Conservation (phyloP, 2,888 invertebrate genomes). For the Catocala sponsa region DNA sequence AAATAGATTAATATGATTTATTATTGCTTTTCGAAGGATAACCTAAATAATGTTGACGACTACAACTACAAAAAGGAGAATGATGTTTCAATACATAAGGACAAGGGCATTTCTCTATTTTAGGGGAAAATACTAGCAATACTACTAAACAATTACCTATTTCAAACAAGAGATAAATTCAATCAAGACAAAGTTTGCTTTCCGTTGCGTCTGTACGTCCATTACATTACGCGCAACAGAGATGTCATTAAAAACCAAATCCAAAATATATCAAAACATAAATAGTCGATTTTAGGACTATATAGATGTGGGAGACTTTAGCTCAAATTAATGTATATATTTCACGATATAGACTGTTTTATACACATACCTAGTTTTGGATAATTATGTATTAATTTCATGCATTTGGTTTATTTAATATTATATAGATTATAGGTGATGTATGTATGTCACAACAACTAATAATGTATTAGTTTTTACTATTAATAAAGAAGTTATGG, state of each 20-base stretch:
- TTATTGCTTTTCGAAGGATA: slow-evolving; percentile 38
- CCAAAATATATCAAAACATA: not conserved
- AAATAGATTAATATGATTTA: slow-evolving; percentile 35
- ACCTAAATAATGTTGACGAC: slow-evolving; percentile 48
- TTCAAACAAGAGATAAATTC: slow-evolving; percentile 31
- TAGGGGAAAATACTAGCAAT: slow-evolving; percentile 11
- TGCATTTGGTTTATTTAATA: no score
- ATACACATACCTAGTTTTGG: no score
- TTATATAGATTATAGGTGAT: no score
- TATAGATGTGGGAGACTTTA: no score
- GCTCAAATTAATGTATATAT: no score
- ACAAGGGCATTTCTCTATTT: slow-evolving; percentile 3
- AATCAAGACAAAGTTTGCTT: slow-evolving; percentile 51
- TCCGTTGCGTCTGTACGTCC: slow-evolving; percentile 58
- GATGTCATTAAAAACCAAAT: slow-evolving; percentile 13
- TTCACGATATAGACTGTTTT: no score
- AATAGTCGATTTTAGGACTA: slow-evolving; percentile 2
- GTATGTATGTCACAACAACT: no score
- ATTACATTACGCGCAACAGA: slow-evolving; percentile 45
- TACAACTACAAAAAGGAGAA: slow-evolving; percentile 19
- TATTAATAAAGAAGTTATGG: no score
- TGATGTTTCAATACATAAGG: not conserved
- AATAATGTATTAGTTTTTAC: no score
- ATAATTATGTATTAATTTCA: no score
- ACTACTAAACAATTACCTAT: slow-evolving; percentile 38